Percentiles rank a stretch among this genome's conserved stretches.
These are phyloP conservation scores for Leistus spinibarbis DNA, from an alignment of 2,888 invertebrate species.

Conservation along the genomic window DNA sequence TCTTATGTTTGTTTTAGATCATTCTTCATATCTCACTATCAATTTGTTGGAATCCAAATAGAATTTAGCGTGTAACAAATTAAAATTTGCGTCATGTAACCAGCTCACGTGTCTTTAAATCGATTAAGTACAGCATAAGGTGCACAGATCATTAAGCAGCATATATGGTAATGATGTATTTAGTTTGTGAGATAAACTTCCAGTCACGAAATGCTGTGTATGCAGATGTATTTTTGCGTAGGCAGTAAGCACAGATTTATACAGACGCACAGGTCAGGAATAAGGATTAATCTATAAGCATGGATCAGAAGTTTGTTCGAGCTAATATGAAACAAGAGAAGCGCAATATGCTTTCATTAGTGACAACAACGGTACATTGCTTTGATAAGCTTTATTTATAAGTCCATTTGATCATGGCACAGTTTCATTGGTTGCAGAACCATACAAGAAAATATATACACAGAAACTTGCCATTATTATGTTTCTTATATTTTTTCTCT, in stretches of 20 bases:
- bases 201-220: background rate
- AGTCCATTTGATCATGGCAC: too few species aligned
- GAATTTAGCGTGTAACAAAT: background rate
- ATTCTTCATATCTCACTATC: too few species aligned
- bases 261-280: background rate
- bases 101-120: background rate
- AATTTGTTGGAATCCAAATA: background rate
- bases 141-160: constrained; percentile 23
- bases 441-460: too few species aligned
- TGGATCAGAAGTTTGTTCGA: background rate
- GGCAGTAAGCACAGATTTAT: background rate
- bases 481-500: too few species aligned
- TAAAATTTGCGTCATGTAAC: too few species aligned
- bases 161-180: constrained; percentile 28
- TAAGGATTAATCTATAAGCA: background rate
- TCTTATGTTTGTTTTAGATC: too few species aligned
- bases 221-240: background rate
- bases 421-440: too few species aligned
- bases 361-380: background rate
- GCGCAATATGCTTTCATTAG: background rate
- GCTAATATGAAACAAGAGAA: background rate
- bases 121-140: constrained; percentile 2
- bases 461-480: too few species aligned
- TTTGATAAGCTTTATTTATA: background rate
- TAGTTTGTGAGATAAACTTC: constrained; percentile 4